phyloP scores from a whole-genome alignment of 2,113 vertebrate species.

The Syngnathus scovelli region DNA sequence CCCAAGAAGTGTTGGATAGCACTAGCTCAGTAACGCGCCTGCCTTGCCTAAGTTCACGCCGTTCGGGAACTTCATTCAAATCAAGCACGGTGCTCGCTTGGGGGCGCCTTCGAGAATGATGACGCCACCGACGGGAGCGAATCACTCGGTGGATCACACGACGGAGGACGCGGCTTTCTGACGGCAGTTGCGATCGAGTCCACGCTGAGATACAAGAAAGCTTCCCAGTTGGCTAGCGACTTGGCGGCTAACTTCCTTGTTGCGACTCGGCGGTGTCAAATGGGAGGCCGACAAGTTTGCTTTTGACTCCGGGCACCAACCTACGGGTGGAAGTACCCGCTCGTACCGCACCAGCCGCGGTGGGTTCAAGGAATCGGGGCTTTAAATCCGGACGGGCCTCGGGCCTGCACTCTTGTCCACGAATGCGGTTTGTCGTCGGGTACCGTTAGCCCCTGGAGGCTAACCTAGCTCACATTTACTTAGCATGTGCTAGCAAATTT shows the following conservation, averaged over 20 bases:
- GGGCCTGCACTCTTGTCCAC: conserved; percentile 40
- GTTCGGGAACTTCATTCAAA: background rate
- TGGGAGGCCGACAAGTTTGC: conserved; percentile 55
- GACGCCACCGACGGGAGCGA: background rate
- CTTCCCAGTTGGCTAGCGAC: conserved; percentile 32
- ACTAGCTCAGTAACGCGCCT: conserved; percentile 15
- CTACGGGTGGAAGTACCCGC: conserved; percentile 25
- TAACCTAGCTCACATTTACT: conserved; percentile 23
- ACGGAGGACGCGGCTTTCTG: background rate
- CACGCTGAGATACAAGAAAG: conserved; percentile 43
- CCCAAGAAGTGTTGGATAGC: conserved; percentile 19
- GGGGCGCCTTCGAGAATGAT: background rate
- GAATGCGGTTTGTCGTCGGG: conserved; percentile 41
- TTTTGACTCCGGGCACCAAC: conserved; percentile 15
- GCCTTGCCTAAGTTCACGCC: conserved; percentile 46
- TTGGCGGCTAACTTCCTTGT: conserved; percentile 63
- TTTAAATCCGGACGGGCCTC: conserved; percentile 11
- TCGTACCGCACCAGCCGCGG: background rate
- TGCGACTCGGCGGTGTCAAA: conserved; percentile 43
- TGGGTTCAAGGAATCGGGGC: conserved; percentile 15
- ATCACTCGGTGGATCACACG: background rate
- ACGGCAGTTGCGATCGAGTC: conserved; percentile 22
- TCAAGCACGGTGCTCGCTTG: background rate
- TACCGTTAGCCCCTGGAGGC: conserved; percentile 39
- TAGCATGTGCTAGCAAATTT: conserved; percentile 36